phyloP scores from a whole-genome alignment of 2,797 vertebrate species.

The Gymnopithys bicolor region DNA sequence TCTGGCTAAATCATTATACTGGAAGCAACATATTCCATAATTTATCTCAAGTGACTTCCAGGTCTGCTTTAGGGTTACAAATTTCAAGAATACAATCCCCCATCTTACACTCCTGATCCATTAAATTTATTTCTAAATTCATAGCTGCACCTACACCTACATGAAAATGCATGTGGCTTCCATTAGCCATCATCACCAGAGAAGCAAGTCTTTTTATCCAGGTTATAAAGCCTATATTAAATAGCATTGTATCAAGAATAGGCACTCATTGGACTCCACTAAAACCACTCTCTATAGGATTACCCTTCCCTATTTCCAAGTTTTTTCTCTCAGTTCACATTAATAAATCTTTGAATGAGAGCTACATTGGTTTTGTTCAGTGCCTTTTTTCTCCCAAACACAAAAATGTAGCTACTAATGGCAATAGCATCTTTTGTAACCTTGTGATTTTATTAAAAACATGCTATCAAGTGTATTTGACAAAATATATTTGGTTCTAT shows the following conservation, averaged over 20 bases:
- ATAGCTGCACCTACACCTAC: not conserved
- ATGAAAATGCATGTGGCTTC: conserved; percentile 9
- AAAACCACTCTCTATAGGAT: not conserved
- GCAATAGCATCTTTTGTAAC: not conserved
- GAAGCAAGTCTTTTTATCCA: not conserved
- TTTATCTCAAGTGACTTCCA: not conserved
- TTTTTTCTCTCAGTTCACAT: not conserved
- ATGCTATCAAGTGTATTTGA: not conserved
- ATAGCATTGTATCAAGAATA: not conserved
- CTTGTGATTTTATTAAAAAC: not conserved
- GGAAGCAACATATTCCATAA: not conserved
- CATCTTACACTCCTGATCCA: not conserved
- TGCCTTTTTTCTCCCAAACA: not conserved
- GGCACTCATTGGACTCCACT: not conserved
- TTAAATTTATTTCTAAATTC: conserved; percentile 11
- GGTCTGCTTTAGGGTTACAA: not conserved
- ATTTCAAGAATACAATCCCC: not conserved
- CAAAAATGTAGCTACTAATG: not conserved
- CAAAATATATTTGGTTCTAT: not conserved
- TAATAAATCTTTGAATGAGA: not conserved
- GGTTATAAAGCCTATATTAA: not conserved
- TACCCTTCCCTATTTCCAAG: not conserved
- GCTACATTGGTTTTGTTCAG: not conserved
- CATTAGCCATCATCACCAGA: not conserved
- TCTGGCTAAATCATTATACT: not conserved